Evolutionary conservation across 2,888 invertebrate species (phyloP), one percentile per base, ranked within the genome.

Genomic region (Apotomis turbidana): DNA sequence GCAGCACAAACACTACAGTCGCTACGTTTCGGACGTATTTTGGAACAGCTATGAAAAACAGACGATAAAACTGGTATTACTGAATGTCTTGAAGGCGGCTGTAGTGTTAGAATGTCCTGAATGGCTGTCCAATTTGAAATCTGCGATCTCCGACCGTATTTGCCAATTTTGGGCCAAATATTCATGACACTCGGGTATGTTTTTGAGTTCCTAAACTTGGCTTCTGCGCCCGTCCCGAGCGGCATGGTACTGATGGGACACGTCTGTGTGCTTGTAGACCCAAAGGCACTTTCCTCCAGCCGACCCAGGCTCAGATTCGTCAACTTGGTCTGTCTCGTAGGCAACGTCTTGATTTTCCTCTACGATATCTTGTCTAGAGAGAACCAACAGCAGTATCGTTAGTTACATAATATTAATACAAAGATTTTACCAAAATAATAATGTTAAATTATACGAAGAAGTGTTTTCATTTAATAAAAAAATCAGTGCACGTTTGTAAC

Each of bases 101-200:
- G 27, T 15, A 15, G 15, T 27, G 27, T 27, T 27, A 27, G 27
- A 27, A 27, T 27, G 27, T 27, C 2, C 27, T 27, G 27, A 27
- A 27, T 27, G 27, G 27, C 27, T 2, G 27, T 27, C 27, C 27
- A 27, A 27, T 27, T 27, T 2, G 27, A 27, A 27, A 27, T 27
- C 27, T 27, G 27, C 27, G 74, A 74, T 13, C 58, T 79, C 27
- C 77, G 82, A 55, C 13, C 77, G 57, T 90, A 85, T 76, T 76
- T 90, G 71, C 87, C 91, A 27, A 87, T 86, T 75, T 60, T 87
- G 27, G 92, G 92, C 52, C 90, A 91, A 70, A 74, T 78, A 49
- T 63, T 92, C 51, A 90, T 92, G 91, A 86, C 85, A 3, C 3
- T 88, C 15, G 93, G 91, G n/a, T 91, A 90, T 76, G 63, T 86